Percentiles rank a stretch among this genome's conserved stretches.
Evolutionary conservation across 2,888 invertebrate species (phyloP).

Genomic region (Dusona sp.): DNA sequence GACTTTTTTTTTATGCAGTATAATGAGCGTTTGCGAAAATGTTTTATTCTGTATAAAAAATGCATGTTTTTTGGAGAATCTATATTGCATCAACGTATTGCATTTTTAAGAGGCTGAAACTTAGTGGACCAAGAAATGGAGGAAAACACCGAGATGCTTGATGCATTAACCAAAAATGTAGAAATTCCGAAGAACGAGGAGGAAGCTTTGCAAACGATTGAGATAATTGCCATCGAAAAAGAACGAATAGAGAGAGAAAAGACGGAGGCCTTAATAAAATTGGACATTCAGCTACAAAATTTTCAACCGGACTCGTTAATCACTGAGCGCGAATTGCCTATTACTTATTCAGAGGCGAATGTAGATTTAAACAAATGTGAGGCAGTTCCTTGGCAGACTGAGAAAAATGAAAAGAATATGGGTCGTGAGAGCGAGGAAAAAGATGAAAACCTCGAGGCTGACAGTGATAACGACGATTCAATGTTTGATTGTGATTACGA

Average conservation of each 20-base stretch:
- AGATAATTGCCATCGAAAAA: conserved; percentile 74
- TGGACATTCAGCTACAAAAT: conserved; percentile 66
- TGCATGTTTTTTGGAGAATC: background rate
- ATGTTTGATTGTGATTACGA: background rate
- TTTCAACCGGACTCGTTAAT: background rate
- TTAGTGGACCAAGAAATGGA: conserved; percentile 19
- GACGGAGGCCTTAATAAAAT: conserved; percentile 69
- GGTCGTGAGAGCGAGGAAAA: conserved; percentile 9
- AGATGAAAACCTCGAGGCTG: conserved; percentile 32
- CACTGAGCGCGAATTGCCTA: conserved; percentile 60
- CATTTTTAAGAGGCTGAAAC: background rate
- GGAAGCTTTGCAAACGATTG: conserved; percentile 69
- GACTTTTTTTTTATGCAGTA: background rate
- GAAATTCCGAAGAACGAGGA: conserved; percentile 58
- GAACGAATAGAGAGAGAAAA: conserved; percentile 72
- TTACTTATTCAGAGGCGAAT: conserved; percentile 45
- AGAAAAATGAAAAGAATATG: conserved; percentile 31
- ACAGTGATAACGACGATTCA: conserved; percentile 42
- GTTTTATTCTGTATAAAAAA: background rate
- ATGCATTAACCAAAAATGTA: conserved; percentile 30
- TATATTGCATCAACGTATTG: background rate
- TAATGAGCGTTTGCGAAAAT: background rate
- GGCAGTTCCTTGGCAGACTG: conserved; percentile 9
- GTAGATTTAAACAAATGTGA: conserved; percentile 43
- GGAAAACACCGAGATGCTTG: conserved; percentile 35